Evolutionary conservation across 1,140 invertebrate species (phyloP), one percentile per base, ranked within the genome.

Genomic region (Drosophila mayri): DNA sequence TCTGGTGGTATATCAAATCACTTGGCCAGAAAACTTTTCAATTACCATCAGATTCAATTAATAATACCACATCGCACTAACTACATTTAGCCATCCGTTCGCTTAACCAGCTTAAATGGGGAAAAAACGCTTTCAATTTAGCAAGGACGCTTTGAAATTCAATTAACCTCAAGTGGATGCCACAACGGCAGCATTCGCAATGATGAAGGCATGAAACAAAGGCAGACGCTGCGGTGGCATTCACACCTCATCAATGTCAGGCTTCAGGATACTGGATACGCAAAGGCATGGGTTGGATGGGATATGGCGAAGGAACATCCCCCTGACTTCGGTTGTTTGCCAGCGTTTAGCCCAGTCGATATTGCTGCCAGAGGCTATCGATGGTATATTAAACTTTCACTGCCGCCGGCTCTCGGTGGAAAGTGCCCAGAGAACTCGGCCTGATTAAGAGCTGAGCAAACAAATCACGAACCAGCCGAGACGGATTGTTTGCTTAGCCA

Each of bases 91-190:
- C 62, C 59, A 67, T 67, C 55, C 52, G 70, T 63, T 70, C 1
- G 14, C 14, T 5, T 79, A 76, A 83, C 79, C 84, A 80, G 84
- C 76, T 87, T 88, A 87, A 88, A 74, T 78, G 59, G 80, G 43
- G 65, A 73, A 87, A 74, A 85, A 84, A 75, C 74, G 74, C 66
- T 88, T 85, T 90, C 84, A 72, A 73, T 84, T 81, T 72, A 60
- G 49, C 64, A 65, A 61, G 70, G 66, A 83, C 63, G 58, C 57
- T 55, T 50, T 79, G 86, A 90, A 90, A 90, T 90, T 90, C 85
- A 90, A 90, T 90, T 90, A 90, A 90, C 66, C 81, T 90, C 86
- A 79, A 90, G 85, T 90, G 85, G 73, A 85, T 66, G 76, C 76
- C 77, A 68, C 77, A 74, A 76, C 73, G 59, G 46, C 38, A 52